Percentiles rank a stretch among this genome's conserved stretches.
Evolutionary conservation across 1,140 invertebrate genomes (phyloP).

Genomic region (Apis mellifera): Amel_HAv3.1 CM009934.2:9557501-9558000

Average conservation of each 20-base stretch:
- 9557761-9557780: not conserved
- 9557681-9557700: conserved; percentile 15
- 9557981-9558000: not conserved
- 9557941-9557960: not conserved
- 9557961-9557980: conserved; percentile 13
- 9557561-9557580: not conserved
- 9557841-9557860: not conserved
- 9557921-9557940: conserved; percentile 29
- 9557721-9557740: conserved; percentile 35
- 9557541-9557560: not conserved
- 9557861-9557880: conserved; percentile 28
- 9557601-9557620: conserved; percentile 14
- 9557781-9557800: conserved; percentile 13
- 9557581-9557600: not conserved
- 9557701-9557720: not conserved
- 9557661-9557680: conserved; percentile 15
- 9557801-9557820: conserved; percentile 46
- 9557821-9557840: not conserved
- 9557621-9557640: conserved; percentile 37
- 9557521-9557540: conserved; percentile 13
- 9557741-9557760: not conserved
- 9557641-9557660: conserved; percentile 8
- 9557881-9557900: conserved; percentile 13
- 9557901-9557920: not conserved
- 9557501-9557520: not conserved